Percentiles rank a stretch among this genome's conserved stretches.
Conservation (phyloP, 2,888 invertebrate species). For the Caenorhabditis japonica region DNA sequence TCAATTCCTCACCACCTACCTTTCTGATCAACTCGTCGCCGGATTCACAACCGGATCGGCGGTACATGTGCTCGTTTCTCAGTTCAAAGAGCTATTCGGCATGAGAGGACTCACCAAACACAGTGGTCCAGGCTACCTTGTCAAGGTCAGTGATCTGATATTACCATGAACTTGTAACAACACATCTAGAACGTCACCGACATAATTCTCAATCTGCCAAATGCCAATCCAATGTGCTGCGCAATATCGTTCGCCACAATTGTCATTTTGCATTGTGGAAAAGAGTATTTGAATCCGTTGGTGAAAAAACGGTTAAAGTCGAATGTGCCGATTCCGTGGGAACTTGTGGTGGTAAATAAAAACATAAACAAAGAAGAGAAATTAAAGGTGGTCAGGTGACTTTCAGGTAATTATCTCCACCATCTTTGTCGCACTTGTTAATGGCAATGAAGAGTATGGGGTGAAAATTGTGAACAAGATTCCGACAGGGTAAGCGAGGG, state of each 20-base stretch:
- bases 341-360: constrained; percentile 73
- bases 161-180: not conserved
- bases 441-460: constrained; percentile 24
- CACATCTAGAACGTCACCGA: constrained; percentile 79
- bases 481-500: constrained; percentile 77
- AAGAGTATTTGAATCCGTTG: constrained; percentile 79
- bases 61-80: constrained; percentile 79
- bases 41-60: constrained; percentile 80
- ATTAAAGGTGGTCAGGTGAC: not conserved
- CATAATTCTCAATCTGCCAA: constrained; percentile 83
- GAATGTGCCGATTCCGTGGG: constrained; percentile 77
- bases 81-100: constrained; percentile 79
- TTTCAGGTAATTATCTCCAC: constrained; percentile 40
- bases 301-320: constrained; percentile 77
- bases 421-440: constrained; percentile 23
- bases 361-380: no score
- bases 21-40: constrained; percentile 78
- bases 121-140: constrained; percentile 78
- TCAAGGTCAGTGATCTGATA: constrained; percentile 76
- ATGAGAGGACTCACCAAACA: constrained; percentile 75
- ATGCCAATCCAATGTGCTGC: constrained; percentile 80
- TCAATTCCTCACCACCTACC: constrained; percentile 77
- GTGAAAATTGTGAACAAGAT: constrained; percentile 67
- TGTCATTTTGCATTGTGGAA: constrained; percentile 76
- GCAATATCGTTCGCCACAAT: constrained; percentile 80